A percentile compares a stretch with the other conserved stretches of the same genome.
These are phyloP conservation scores for Phylloscopus whistleri DNA, from an alignment of 2,113 vertebrate genomes.

Conservation along the genomic window DNA sequence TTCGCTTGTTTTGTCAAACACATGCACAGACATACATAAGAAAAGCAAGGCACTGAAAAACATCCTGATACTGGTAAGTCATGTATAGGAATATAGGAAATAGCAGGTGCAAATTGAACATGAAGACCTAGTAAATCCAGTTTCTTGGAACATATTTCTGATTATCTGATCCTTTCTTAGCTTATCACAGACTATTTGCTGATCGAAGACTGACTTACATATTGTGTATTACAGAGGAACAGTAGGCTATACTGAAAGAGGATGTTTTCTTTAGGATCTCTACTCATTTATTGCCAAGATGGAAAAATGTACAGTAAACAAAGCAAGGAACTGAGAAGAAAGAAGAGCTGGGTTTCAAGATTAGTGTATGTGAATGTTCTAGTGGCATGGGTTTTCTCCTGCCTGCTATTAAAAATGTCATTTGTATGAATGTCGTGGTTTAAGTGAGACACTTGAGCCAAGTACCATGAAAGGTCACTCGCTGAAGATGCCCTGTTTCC, in stretches of 20 bases:
- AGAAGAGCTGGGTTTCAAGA: neutral
- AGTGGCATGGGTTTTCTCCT: neutral
- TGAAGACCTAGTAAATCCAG: neutral
- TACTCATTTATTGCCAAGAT: neutral
- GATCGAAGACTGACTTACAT: neutral
- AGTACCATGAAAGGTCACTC: neutral
- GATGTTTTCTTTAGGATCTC: neutral
- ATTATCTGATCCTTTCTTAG: neutral
- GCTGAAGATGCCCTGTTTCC: neutral
- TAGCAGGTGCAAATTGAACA: neutral
- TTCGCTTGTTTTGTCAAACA: neutral
- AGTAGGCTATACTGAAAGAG: neutral
- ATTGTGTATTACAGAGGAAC: neutral
- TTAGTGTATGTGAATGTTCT: neutral
- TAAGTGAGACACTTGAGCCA: neutral
- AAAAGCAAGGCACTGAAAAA: neutral
- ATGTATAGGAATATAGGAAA: neutral
- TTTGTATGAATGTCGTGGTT: neutral
- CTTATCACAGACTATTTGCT: neutral
- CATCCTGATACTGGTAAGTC: neutral
- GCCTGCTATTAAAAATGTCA: neutral
- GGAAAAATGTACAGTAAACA: neutral
- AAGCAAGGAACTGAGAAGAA: neutral
- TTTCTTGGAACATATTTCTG: slow-evolving; percentile 2
- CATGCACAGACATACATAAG: neutral